A percentile compares a stretch with the other conserved stretches of the same genome.
These are phyloP conservation scores for Phaenicophaeus curvirostris DNA, from an alignment of 2,797 vertebrate species.

Conservation along the genomic window DNA sequence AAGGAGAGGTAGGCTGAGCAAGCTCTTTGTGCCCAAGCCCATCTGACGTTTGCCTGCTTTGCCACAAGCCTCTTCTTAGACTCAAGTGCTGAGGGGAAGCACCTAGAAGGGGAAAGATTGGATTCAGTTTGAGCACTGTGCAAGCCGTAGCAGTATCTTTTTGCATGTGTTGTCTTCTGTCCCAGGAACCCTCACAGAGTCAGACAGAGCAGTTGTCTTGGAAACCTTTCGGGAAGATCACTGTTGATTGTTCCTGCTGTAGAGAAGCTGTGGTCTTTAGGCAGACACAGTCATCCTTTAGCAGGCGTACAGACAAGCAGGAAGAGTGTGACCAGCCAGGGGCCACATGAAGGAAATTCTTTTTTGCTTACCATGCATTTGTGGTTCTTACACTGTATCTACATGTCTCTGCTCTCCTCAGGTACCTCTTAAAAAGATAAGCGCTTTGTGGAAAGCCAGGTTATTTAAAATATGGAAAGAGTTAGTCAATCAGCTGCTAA, in stretches of 20 bases:
- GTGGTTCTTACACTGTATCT: neutral
- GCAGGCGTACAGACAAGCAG: neutral
- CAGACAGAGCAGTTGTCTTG: neutral
- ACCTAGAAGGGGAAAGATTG: neutral
- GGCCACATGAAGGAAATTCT: neutral
- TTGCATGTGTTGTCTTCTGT: neutral
- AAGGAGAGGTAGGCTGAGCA: neutral
- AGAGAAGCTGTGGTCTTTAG: neutral
- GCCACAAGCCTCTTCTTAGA: neutral
- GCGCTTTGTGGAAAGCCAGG: neutral
- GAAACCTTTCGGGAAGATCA: neutral
- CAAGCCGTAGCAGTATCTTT: neutral
- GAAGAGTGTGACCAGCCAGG: neutral
- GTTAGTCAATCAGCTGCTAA: neutral
- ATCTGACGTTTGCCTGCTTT: fast-evolving
- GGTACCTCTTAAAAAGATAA: neutral
- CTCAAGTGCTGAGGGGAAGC: neutral
- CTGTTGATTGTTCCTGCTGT: neutral
- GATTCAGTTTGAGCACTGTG: neutral
- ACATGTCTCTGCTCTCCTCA: neutral
- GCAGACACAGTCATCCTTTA: neutral
- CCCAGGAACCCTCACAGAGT: neutral
- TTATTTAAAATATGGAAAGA: neutral
- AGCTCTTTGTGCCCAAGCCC: neutral
- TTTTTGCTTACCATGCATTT: neutral